Evolutionary conservation across 2,888 invertebrate species (phyloP).

Genomic region (Oegoconia quadripuncta): DNA sequence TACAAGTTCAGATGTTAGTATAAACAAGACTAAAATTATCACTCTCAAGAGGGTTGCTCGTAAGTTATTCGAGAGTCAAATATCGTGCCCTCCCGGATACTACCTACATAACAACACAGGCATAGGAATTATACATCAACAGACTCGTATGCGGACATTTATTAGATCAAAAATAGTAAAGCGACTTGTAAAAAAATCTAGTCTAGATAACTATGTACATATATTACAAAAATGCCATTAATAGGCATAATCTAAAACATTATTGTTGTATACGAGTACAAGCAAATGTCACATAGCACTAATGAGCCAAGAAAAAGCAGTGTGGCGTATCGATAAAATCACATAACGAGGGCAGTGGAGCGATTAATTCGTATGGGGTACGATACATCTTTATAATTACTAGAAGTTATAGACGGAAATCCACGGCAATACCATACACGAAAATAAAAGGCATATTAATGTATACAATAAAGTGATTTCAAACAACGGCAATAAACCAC

Average conservation of each 20-base stretch:
- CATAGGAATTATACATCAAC: constrained; percentile 17
- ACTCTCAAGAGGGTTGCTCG: background rate
- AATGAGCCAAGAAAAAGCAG: background rate
- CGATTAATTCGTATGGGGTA: no score
- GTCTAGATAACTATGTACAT: constrained; percentile 61
- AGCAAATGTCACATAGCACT: background rate
- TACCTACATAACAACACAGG: constrained; percentile 7
- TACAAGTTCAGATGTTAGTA: constrained; percentile 48
- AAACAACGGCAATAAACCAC: no score
- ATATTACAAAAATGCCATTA: constrained; percentile 50
- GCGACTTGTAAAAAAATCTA: constrained; percentile 61
- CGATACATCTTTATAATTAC: no score
- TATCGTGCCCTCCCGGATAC: background rate
- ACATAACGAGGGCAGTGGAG: background rate
- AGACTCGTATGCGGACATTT: constrained; percentile 13
- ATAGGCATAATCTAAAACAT: background rate
- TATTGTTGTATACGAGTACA: background rate
- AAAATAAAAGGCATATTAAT: no score
- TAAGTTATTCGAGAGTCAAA: constrained; percentile 1
- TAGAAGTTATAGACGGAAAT: no score
- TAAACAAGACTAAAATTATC: constrained; percentile 1
- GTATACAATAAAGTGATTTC: no score
- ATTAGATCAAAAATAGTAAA: constrained; percentile 36
- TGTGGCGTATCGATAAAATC: background rate
- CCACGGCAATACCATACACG: no score